Percentiles rank a stretch among this genome's conserved stretches.
phyloP scores from a whole-genome alignment of 1,140 invertebrate genomes.

The Adelges cooleyi region DNA sequence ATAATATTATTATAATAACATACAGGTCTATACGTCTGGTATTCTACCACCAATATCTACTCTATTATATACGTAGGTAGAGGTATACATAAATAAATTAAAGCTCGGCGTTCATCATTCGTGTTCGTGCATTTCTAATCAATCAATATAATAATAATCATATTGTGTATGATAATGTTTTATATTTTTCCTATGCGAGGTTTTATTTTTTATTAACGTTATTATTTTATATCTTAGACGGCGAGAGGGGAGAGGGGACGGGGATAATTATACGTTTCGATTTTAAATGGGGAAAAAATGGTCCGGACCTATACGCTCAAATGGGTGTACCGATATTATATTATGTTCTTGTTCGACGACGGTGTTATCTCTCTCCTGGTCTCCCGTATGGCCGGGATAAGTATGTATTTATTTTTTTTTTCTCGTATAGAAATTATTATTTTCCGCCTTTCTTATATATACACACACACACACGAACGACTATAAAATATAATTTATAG shows the following conservation, averaged over 20 bases:
- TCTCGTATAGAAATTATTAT: slow-evolving; percentile 19
- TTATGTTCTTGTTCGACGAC: neutral
- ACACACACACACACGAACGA: neutral
- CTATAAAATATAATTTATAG: slow-evolving; percentile 27
- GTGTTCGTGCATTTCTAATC: slow-evolving; percentile 1
- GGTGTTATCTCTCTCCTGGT: too few relatives aligned
- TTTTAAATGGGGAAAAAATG: slow-evolving; percentile 18
- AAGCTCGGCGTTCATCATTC: neutral
- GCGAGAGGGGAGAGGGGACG: neutral
- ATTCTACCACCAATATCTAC: too few relatives aligned
- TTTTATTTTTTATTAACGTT: too few relatives aligned
- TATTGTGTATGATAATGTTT: too few relatives aligned
- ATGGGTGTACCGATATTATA: neutral
- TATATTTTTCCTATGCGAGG: too few relatives aligned
- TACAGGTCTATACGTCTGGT: too few relatives aligned
- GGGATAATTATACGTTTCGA: slow-evolving; percentile 25
- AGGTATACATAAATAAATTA: too few relatives aligned
- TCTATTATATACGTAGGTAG: too few relatives aligned
- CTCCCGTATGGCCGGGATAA: too few relatives aligned
- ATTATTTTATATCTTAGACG: too few relatives aligned
- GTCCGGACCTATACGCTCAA: neutral
- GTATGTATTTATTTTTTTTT: neutral
- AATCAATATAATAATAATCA: slow-evolving; percentile 19
- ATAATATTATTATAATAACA: too few relatives aligned
- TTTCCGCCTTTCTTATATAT: slow-evolving; percentile 5